Evolutionary conservation across 2,113 vertebrate species (phyloP).

Genomic region (Recurvirostra avosetta): DNA sequence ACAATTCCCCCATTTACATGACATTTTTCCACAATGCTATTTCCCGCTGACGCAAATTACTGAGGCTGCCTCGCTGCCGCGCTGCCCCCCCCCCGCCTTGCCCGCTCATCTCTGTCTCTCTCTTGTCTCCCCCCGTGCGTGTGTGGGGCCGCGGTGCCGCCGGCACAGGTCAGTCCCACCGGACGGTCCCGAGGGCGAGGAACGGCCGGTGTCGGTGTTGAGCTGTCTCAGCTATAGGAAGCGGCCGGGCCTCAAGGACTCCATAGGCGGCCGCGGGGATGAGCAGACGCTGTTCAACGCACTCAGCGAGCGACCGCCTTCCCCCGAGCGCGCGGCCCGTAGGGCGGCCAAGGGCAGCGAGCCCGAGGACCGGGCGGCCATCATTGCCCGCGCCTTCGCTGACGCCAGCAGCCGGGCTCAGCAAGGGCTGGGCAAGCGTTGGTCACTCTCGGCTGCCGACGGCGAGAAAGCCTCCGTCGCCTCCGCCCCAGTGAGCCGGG

Average conservation of each 20-base stretch:
- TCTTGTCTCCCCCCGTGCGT: not conserved
- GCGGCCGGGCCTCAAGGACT: slow-evolving; percentile 83
- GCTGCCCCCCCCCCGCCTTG: not conserved
- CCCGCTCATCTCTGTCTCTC: not conserved
- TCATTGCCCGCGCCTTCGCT: slow-evolving; percentile 81
- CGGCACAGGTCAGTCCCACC: slow-evolving; percentile 73
- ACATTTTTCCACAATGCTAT: slow-evolving; percentile 61
- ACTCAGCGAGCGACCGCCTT: slow-evolving; percentile 77
- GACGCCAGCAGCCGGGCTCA: slow-evolving; percentile 74
- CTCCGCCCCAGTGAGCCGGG: slow-evolving; percentile 73
- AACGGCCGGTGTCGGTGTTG: slow-evolving; percentile 82
- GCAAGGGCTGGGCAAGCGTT: slow-evolving; percentile 83
- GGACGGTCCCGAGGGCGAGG: slow-evolving; percentile 80
- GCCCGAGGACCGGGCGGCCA: slow-evolving; percentile 65
- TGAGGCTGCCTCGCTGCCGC: not conserved
- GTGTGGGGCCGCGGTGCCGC: not conserved
- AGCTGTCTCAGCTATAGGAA: slow-evolving; percentile 96
- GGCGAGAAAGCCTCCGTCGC: slow-evolving; percentile 78
- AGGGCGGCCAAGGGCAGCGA: slow-evolving; percentile 68
- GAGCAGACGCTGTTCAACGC: slow-evolving; percentile 84
- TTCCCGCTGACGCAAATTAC: slow-evolving; percentile 69
- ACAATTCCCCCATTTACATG: slow-evolving; percentile 73
- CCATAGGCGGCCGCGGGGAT: slow-evolving; percentile 82
- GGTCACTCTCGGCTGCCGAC: slow-evolving; percentile 78
- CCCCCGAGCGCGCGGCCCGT: slow-evolving; percentile 78